Evolutionary conservation across 1,140 invertebrate genomes (phyloP).

Genomic region (Caenorhabditis latens): DNA sequence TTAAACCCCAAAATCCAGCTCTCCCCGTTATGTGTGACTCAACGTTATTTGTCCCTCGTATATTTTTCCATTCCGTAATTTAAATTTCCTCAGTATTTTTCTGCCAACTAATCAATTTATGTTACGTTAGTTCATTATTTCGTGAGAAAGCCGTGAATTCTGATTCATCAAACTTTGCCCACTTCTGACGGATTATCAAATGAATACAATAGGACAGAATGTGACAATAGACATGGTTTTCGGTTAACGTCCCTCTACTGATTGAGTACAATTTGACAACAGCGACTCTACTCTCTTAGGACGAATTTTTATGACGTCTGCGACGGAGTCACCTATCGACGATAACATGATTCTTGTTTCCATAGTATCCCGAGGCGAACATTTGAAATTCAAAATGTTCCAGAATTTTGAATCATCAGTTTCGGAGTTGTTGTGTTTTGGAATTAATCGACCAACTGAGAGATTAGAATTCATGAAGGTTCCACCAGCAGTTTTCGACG

Average conservation of each 20-base stretch:
- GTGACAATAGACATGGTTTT: background rate
- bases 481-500: background rate
- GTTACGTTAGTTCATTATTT: no score
- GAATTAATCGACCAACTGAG: background rate
- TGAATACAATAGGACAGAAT: background rate
- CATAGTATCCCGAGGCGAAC: background rate
- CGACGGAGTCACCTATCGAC: background rate
- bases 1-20: background rate
- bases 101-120: no score
- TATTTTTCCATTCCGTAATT: no score
- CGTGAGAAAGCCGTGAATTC: background rate
- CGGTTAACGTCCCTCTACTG: background rate
- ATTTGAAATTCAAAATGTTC: background rate
- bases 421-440: background rate
- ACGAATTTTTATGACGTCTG: slow-evolving; percentile 4
- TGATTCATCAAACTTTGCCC: slow-evolving; percentile 15
- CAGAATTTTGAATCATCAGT: background rate
- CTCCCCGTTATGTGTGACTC: background rate
- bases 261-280: slow-evolving; percentile 19
- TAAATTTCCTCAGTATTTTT: no score
- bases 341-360: background rate
- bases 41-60: background rate
- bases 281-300: background rate
- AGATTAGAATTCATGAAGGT: slow-evolving; percentile 20
- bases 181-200: background rate